A percentile compares a stretch with the other conserved stretches of the same genome.
These are phyloP conservation scores for Saccostrea echinata DNA, from an alignment of 1,140 invertebrate species.

Conservation along the genomic window DNA sequence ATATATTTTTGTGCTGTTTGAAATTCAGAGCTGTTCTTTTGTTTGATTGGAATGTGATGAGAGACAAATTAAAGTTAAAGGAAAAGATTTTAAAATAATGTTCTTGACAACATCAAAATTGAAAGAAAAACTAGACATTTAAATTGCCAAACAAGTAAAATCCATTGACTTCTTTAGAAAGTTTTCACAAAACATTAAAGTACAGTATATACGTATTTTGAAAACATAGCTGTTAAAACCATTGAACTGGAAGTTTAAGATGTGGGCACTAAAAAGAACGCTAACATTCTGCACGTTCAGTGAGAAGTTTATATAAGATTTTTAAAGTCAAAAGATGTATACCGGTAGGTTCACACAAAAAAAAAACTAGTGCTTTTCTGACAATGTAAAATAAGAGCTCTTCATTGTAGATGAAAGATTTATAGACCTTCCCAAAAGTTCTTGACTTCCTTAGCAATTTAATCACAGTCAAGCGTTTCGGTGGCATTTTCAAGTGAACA, in stretches of 20 bases:
- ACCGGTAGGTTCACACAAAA: neutral
- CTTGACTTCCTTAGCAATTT: constrained; percentile 11
- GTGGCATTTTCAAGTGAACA: constrained; percentile 8
- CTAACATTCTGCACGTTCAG: neutral
- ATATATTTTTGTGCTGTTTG: neutral
- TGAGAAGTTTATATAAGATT: neutral
- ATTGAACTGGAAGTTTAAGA: neutral
- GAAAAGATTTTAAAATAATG: neutral
- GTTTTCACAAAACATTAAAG: neutral
- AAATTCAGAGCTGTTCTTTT: neutral
- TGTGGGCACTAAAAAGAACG: neutral
- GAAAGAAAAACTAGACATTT: constrained; percentile 14
- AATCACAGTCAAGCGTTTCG: constrained; percentile 22
- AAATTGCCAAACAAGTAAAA: neutral
- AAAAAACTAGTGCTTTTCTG: neutral
- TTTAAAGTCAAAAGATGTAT: neutral
- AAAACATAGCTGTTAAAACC: neutral
- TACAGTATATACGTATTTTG: neutral
- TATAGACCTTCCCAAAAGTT: neutral
- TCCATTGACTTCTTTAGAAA: neutral
- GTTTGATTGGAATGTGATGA: neutral
- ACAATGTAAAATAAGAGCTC: neutral
- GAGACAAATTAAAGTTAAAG: neutral
- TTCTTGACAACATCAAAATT: neutral
- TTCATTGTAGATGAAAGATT: neutral